These are phyloP conservation scores for Suillia variegata DNA, from an alignment of 2,888 invertebrate species.

Conservation along the genomic window DNA sequence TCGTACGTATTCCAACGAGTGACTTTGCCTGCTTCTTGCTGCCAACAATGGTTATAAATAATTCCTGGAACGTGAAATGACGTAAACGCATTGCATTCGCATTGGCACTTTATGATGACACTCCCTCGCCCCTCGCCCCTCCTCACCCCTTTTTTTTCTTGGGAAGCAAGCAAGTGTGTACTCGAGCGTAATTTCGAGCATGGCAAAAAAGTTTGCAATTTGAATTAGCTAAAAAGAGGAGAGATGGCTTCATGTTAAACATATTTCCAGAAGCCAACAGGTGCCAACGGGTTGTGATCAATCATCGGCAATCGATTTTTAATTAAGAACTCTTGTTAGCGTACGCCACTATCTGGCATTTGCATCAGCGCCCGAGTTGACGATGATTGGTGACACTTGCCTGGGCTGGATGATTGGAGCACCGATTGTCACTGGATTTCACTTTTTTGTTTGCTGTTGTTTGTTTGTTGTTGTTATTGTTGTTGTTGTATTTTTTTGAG, in stretches of 20 bases:
- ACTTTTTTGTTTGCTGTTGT: too few species aligned
- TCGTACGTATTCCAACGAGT: too few species aligned
- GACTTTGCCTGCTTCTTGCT: background rate
- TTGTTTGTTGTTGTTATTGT: too few species aligned
- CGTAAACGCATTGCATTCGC: slow-evolving; percentile 33
- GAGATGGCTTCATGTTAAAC: slow-evolving; percentile 48
- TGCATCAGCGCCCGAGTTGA: slow-evolving; percentile 37
- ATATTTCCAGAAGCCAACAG: slow-evolving; percentile 62
- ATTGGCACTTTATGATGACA: slow-evolving; percentile 45
- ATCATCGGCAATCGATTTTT: slow-evolving; percentile 61
- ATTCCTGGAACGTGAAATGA: slow-evolving; percentile 39
- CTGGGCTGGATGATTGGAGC: slow-evolving; percentile 11
- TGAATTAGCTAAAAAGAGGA: background rate
- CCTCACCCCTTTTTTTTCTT: too few species aligned
- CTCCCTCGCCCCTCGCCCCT: too few species aligned
- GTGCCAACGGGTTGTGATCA: slow-evolving; percentile 60
- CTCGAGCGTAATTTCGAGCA: slow-evolving; percentile 31
- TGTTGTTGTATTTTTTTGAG: too few species aligned
- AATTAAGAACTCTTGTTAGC: slow-evolving; percentile 62
- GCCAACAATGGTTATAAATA: slow-evolving; percentile 22
- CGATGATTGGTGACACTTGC: slow-evolving; percentile 34
- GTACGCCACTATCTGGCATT: slow-evolving; percentile 45
- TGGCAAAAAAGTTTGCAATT: slow-evolving; percentile 34
- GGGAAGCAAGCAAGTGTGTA: slow-evolving; percentile 28
- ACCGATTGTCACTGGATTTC: background rate